Evolutionary conservation across 2,113 vertebrate genomes (phyloP), one percentile per base, ranked within the genome.

Genomic region (Esox niger): DNA sequence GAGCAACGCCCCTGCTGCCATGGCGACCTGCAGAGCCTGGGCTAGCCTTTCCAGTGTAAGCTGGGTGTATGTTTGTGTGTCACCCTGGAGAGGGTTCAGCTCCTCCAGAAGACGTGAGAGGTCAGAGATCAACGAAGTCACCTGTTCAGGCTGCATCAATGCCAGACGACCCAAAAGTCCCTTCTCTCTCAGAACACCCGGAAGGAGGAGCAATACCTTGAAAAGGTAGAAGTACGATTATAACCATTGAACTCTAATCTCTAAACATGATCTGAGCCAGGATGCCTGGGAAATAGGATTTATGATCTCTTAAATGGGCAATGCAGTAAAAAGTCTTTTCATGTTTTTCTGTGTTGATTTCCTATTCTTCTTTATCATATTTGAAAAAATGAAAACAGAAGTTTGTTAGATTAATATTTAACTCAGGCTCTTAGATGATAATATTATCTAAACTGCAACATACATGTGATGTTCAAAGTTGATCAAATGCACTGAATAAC

Each of bases 11-110:
- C 97, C 95, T 0, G 94, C 95, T 21, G 97, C 95, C 95, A 98
- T 93, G 71, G 96, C 92, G 64, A 99, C 96, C 61, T 98, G 97
- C 82, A 99, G 71, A 21, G 95, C 94, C 82, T 99, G 97, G 0
- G 96, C 97, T 70, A 98, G 90, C 52, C 97, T 91, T 85, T 99
- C 97, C 35, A 99, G 87, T 1, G 94, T 79, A 60, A 99, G 92
- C 85, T 98, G 95, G 1, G 93, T 93, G 74, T 94, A 90, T 0
- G 33, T 20, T 0, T 94, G 90, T 1, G 90, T 82, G 76, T 94
- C 95, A 11, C 93, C 92, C 68, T 96, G 94, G 6, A 93, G 93
- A 1, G 91, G 82, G 60, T 82, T 91, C 74, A 97, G 90, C 72
- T 99, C 96, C 2, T 99, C 97, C 3, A 98, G 91, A 0, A 98